These are phyloP conservation scores for Aldrovandia affinis DNA, from an alignment of 2,797 vertebrate species.

Conservation along the genomic window DNA sequence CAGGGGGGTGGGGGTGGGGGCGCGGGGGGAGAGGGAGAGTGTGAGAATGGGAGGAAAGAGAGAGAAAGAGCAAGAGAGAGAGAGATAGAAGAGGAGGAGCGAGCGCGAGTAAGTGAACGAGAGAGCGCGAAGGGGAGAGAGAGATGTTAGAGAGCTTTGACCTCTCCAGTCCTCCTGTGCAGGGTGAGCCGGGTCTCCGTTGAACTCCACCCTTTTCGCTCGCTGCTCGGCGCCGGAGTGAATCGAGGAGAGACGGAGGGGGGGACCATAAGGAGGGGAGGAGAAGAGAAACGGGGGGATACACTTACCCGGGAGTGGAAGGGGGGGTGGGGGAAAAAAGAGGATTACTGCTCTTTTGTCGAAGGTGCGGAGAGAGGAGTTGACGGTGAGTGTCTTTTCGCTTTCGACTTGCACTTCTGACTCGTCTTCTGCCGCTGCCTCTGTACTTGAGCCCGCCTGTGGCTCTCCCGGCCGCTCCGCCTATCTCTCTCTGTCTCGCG, in stretches of 20 bases:
- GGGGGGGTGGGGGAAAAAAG: conserved; percentile 42
- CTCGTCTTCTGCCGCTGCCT: neutral
- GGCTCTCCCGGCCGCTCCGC: neutral
- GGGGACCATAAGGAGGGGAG: conserved; percentile 57
- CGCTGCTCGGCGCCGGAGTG: conserved; percentile 1
- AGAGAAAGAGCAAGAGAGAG: conserved; percentile 43
- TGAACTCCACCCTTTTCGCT: conserved; percentile 22
- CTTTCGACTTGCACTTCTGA: neutral
- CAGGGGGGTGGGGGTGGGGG: conserved; percentile 61
- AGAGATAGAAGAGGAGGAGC: conserved; percentile 14
- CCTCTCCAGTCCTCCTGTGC: conserved; percentile 28
- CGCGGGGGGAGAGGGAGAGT: conserved; percentile 53
- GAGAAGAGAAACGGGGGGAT: conserved; percentile 44
- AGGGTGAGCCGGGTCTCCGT: conserved; percentile 24
- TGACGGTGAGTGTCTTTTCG: conserved; percentile 30
- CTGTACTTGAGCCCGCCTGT: neutral
- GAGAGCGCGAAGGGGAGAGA: conserved; percentile 55
- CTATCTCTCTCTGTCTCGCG: neutral
- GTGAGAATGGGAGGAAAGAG: conserved; percentile 64
- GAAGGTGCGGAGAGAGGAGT: conserved; percentile 27
- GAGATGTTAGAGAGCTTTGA: conserved; percentile 30
- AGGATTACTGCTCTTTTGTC: conserved; percentile 41
- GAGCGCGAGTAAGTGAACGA: conserved; percentile 18
- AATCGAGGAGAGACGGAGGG: conserved; percentile 20
- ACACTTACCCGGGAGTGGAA: conserved; percentile 41